phyloP scores from a whole-genome alignment of 2,113 vertebrate species.

The Albula goreensis region DNA sequence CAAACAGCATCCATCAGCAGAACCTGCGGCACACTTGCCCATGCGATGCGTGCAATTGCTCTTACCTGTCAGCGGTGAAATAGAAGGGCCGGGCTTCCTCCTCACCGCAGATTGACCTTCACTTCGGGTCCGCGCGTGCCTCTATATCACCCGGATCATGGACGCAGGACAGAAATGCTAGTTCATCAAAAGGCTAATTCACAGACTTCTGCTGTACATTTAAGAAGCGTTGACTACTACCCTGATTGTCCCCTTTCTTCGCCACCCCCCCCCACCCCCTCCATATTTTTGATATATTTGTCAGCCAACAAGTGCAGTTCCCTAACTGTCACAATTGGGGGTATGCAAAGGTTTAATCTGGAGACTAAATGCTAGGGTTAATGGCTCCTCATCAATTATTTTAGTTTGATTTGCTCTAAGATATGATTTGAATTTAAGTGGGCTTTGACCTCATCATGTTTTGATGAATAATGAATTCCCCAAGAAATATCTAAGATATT shows the following conservation, averaged over 20 bases:
- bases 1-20: constrained; percentile 22
- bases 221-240: background rate
- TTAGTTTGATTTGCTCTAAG: background rate
- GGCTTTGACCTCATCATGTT: background rate
- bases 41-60: background rate
- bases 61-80: background rate
- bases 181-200: constrained; percentile 8
- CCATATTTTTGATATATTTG: background rate
- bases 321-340: too few species aligned
- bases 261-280: too few species aligned
- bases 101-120: constrained; percentile 23
- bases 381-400: background rate
- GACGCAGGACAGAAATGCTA: background rate
- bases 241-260: background rate
- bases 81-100: background rate
- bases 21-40: background rate
- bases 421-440: background rate
- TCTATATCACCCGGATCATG: background rate
- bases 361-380: background rate
- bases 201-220: background rate
- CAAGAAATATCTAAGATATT: too few species aligned
- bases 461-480: too few species aligned
- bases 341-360: background rate
- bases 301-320: background rate
- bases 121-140: background rate